phyloP scores from a whole-genome alignment of 2,113 vertebrate genomes.

The Poicephalus gulielmi region DNA sequence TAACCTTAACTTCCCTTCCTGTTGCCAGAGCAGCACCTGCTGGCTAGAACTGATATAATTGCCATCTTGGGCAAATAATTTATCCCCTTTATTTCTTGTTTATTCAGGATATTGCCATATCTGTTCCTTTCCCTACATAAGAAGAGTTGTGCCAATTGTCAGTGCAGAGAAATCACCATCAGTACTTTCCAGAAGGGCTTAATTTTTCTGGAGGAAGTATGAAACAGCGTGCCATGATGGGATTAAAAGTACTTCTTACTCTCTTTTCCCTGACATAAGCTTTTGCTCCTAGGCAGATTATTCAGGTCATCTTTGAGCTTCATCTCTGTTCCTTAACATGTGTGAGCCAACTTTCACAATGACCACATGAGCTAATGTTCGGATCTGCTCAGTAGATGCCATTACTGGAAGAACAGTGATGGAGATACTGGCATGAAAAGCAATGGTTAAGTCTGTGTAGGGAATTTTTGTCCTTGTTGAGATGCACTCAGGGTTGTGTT shows the following conservation, averaged over 20 bases:
- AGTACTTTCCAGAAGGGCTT: neutral
- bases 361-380: neutral
- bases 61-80: neutral
- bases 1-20: neutral
- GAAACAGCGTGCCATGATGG: neutral
- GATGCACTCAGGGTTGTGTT: neutral
- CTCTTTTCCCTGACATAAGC: neutral
- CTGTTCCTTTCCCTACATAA: neutral
- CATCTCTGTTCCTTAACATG: neutral
- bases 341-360: neutral
- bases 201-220: neutral
- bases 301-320: neutral
- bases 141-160: neutral
- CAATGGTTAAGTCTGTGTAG: neutral
- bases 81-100: neutral
- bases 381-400: neutral
- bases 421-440: neutral
- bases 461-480: neutral
- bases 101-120: neutral
- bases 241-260: neutral
- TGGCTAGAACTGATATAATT: conserved; percentile 35
- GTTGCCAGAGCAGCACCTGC: conserved; percentile 65
- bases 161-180: neutral
- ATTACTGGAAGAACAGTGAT: neutral
- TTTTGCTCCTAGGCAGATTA: neutral